Evolutionary conservation across 2,888 invertebrate species (phyloP).

Genomic region (Cyclophora albipunctata): DNA sequence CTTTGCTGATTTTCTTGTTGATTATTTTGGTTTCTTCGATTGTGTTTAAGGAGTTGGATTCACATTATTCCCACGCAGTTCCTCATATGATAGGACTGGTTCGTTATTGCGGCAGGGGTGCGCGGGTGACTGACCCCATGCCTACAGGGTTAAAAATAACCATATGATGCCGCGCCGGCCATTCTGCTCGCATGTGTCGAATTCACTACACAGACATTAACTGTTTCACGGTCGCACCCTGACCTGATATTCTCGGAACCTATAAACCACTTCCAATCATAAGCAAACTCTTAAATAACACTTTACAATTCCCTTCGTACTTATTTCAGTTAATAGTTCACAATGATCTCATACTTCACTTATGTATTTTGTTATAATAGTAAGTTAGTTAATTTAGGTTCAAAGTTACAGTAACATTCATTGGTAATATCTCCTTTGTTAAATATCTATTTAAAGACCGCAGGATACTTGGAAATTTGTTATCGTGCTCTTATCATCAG

Average conservation of each 20-base stretch:
- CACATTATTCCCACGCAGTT: slow-evolving; percentile 70
- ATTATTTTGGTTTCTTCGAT: not conserved
- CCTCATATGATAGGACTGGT: slow-evolving; percentile 70
- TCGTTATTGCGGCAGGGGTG: slow-evolving; percentile 58
- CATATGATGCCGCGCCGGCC: slow-evolving; percentile 60
- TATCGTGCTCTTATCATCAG: slow-evolving; percentile 48
- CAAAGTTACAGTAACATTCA: too few species aligned
- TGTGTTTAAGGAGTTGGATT: slow-evolving; percentile 39
- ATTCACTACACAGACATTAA: slow-evolving; percentile 71
- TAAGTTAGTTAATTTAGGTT: too few species aligned
- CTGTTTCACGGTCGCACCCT: slow-evolving; percentile 72
- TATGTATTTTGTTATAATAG: too few species aligned
- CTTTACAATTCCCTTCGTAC: too few species aligned
- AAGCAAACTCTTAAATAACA: too few species aligned
- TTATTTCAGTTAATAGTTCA: too few species aligned
- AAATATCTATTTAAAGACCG: slow-evolving; percentile 29
- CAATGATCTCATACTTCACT: too few species aligned
- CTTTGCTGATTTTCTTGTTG: too few species aligned
- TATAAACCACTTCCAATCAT: not conserved
- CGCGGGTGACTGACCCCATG: slow-evolving; percentile 71
- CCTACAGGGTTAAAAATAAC: slow-evolving; percentile 73
- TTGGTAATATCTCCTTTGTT: too few species aligned
- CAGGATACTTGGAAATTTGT: slow-evolving; percentile 39
- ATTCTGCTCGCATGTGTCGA: slow-evolving; percentile 74
- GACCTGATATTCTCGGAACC: slow-evolving; percentile 63